These are phyloP conservation scores for Gila robusta DNA, from an alignment of 2,797 vertebrate genomes.

Conservation along the genomic window DNA sequence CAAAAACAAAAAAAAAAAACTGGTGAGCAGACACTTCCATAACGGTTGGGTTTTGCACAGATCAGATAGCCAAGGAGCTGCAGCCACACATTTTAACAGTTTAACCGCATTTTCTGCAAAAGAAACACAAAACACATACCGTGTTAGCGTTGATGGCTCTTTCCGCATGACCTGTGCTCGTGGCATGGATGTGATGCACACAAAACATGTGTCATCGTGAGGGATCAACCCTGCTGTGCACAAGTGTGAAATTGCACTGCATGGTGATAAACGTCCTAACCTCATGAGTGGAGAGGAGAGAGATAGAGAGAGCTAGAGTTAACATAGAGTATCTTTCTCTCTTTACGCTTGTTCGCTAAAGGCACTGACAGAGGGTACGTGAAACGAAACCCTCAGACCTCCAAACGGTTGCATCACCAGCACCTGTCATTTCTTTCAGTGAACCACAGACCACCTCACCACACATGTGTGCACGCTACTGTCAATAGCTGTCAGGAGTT, in stretches of 20 bases:
- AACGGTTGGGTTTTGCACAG: background rate
- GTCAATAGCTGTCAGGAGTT: background rate
- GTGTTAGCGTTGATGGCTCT: background rate
- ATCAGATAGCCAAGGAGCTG: background rate
- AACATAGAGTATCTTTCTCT: background rate
- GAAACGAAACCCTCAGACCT: background rate
- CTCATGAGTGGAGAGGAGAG: background rate
- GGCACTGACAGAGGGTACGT: background rate
- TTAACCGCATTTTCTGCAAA: slow-evolving; percentile 17
- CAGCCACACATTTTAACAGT: slow-evolving; percentile 5
- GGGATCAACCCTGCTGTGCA: background rate
- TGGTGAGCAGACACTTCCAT: background rate
- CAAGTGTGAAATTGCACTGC: background rate
- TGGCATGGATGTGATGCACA: background rate
- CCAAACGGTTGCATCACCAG: slow-evolving; percentile 19
- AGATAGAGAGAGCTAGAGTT: background rate
- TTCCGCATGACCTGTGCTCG: background rate
- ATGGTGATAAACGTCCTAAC: background rate
- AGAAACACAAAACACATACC: slow-evolving; percentile 17
- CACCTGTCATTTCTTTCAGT: background rate
- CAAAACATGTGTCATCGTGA: background rate
- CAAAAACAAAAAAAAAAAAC: background rate
- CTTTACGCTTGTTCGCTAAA: background rate
- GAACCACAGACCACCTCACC: slow-evolving; percentile 9
- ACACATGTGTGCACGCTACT: background rate